phyloP scores from a whole-genome alignment of 1,140 invertebrate genomes.

The Eupeodes corollae region DNA sequence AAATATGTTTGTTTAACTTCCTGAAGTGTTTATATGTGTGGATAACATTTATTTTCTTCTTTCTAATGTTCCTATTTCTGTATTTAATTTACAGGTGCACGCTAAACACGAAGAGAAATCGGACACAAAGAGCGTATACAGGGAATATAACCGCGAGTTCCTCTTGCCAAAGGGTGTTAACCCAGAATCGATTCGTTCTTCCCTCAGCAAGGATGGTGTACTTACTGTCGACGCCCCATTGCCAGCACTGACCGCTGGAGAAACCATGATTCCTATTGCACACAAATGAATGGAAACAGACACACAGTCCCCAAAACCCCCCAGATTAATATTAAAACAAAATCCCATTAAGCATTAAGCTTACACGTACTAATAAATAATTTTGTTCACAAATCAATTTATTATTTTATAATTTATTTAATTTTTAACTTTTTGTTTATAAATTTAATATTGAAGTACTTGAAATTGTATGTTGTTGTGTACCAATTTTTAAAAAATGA shows the following conservation, averaged over 20 bases:
- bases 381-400: too few relatives aligned
- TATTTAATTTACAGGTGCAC: slow-evolving; percentile 61
- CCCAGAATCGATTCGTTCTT: slow-evolving; percentile 82
- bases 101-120: slow-evolving; percentile 93
- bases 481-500: too few relatives aligned
- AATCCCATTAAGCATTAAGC: too few relatives aligned
- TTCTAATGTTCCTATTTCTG: slow-evolving; percentile 7
- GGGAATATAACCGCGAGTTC: slow-evolving; percentile 94
- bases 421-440: too few relatives aligned
- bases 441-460: too few relatives aligned
- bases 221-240: slow-evolving; percentile 87
- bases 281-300: slow-evolving; percentile 45
- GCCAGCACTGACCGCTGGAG: slow-evolving; percentile 58
- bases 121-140: slow-evolving; percentile 86
- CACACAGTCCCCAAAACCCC: too few relatives aligned
- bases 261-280: slow-evolving; percentile 68
- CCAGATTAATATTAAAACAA: too few relatives aligned
- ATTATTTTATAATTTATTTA: too few relatives aligned
- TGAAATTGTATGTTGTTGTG: too few relatives aligned
- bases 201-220: slow-evolving; percentile 82
- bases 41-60: not conserved
- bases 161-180: slow-evolving; percentile 86
- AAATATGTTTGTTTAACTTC: too few relatives aligned
- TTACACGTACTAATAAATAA: too few relatives aligned
- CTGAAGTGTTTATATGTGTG: too few relatives aligned